A percentile compares a stretch with the other conserved stretches of the same genome.
Evolutionary conservation across 1,140 invertebrate species (phyloP).

Genomic region (Tribolium castaneum): DNA sequence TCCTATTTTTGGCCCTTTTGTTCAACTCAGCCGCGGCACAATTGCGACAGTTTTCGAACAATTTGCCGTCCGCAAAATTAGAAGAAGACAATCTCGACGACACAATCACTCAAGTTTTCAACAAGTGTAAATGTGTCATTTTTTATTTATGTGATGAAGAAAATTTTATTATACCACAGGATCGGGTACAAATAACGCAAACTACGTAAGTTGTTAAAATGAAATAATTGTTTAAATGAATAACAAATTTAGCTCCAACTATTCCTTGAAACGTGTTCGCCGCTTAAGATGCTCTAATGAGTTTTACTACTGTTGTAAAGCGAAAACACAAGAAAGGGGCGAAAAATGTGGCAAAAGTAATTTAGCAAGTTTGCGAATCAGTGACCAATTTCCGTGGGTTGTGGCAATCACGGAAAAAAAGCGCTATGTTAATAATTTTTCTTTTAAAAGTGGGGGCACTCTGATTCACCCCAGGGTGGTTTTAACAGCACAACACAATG

Average conservation of each 20-base stretch:
- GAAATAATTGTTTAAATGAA: not conserved
- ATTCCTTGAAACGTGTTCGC: not conserved
- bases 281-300: slow-evolving; percentile 3
- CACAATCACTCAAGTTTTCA: slow-evolving; percentile 4
- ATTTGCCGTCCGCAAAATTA: not conserved
- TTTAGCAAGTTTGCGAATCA: slow-evolving; percentile 21
- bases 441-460: slow-evolving; percentile 56
- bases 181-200: not conserved
- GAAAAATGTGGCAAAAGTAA: slow-evolving; percentile 49
- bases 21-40: not conserved
- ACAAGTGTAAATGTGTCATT: not conserved
- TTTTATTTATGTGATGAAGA: slow-evolving; percentile 17
- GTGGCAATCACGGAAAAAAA: slow-evolving; percentile 53
- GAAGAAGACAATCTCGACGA: not conserved
- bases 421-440: slow-evolving; percentile 34
- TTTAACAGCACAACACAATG: slow-evolving; percentile 60
- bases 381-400: slow-evolving; percentile 59
- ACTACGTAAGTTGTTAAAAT: not conserved
- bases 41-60: not conserved
- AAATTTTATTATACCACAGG: slow-evolving; percentile 11
- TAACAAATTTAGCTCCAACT: not conserved
- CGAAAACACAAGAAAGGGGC: not conserved
- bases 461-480: slow-evolving; percentile 60
- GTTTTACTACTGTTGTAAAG: slow-evolving; percentile 1
- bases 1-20: not conserved